These are phyloP conservation scores for Acanthurus lineatus DNA, from an alignment of 2,797 vertebrate genomes.

Conservation along the genomic window DNA sequence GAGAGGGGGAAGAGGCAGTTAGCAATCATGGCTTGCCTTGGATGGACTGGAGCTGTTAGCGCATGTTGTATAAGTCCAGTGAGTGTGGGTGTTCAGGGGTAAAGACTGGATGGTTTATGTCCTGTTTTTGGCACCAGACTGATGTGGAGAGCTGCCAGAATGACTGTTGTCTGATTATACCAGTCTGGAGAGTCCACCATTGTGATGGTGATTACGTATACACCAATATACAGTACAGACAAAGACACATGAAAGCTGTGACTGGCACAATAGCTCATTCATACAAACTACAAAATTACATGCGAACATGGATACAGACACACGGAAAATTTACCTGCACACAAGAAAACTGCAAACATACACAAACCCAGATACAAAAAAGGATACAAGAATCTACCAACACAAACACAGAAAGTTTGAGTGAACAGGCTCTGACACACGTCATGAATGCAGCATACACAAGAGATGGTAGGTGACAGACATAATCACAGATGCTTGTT, in stretches of 20 bases:
- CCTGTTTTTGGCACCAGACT: conserved; percentile 71
- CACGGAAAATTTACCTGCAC: background rate
- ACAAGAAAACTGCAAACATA: conserved; percentile 12
- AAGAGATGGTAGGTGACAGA: conserved; percentile 77
- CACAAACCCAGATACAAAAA: conserved; percentile 19
- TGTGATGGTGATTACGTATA: conserved; percentile 57
- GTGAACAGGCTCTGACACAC: conserved; percentile 18
- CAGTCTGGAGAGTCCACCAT: conserved; percentile 72
- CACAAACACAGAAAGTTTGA: conserved; percentile 43
- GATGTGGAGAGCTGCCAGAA: conserved; percentile 74
- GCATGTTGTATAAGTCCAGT: conserved; percentile 62
- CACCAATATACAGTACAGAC: conserved; percentile 34
- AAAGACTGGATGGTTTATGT: conserved; percentile 69
- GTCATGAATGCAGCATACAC: conserved; percentile 54
- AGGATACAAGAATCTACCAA: conserved; percentile 6
- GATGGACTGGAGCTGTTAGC: conserved; percentile 60
- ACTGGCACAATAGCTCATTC: conserved; percentile 30
- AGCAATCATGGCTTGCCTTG: conserved; percentile 48
- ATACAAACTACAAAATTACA: conserved; percentile 8
- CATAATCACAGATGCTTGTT: conserved; percentile 80
- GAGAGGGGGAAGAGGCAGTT: conserved; percentile 61
- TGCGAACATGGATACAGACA: conserved; percentile 20
- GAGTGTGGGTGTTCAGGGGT: conserved; percentile 63
- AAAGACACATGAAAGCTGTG: conserved; percentile 40
- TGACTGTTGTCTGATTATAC: conserved; percentile 79